phyloP scores from a whole-genome alignment of 2,888 invertebrate species.

The Nephrotoma guestfalica region DNA sequence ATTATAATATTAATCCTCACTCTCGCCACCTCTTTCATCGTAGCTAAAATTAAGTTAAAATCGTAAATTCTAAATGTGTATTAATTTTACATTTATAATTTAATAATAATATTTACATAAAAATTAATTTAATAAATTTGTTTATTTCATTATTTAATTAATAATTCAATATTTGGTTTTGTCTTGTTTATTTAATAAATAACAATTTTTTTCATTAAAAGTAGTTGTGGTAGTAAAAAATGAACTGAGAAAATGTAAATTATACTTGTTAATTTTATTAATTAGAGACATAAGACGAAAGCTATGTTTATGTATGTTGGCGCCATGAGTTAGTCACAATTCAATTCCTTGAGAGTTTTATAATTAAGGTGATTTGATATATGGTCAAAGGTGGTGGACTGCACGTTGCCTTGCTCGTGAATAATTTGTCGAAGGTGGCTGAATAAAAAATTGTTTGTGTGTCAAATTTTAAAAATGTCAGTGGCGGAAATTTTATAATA shows the following conservation, averaged over 20 bases:
- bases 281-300: too few species aligned
- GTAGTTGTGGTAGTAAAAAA: not conserved
- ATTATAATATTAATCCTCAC: not conserved
- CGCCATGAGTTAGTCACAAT: too few species aligned
- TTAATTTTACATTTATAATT: not conserved
- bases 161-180: not conserved
- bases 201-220: not conserved
- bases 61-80: not conserved
- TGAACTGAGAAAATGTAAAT: not conserved
- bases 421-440: too few species aligned
- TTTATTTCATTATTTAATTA: not conserved
- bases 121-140: not conserved
- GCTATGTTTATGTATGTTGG: too few species aligned
- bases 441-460: too few species aligned
- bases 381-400: too few species aligned
- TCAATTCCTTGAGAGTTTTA: too few species aligned
- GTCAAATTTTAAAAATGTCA: too few species aligned
- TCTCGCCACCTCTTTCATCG: not conserved
- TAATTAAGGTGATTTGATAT: too few species aligned
- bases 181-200: not conserved
- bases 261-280: too few species aligned
- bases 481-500: too few species aligned
- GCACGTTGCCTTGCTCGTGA: too few species aligned
- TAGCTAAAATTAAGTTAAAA: not conserved
- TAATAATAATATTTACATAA: not conserved